Conservation (phyloP, 2,113 vertebrate species). For the Zosterops hypoxanthus region DNA sequence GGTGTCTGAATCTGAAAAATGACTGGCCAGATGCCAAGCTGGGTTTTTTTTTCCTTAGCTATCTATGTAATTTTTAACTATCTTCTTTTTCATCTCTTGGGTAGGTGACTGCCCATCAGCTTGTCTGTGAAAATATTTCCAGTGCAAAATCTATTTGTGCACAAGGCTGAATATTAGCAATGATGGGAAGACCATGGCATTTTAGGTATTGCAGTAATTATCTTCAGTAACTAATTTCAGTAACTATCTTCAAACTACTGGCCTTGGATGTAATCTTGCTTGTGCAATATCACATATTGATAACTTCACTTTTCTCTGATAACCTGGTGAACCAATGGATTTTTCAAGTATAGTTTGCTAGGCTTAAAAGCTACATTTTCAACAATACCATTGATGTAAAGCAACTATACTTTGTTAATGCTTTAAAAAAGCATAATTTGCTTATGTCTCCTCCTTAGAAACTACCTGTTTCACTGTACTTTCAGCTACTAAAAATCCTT, state of each 20-base stretch:
- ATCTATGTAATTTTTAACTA: background rate
- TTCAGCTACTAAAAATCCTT: background rate
- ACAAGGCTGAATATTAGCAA: background rate
- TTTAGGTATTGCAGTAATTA: background rate
- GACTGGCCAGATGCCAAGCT: background rate
- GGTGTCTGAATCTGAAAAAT: background rate
- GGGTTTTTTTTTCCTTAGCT: background rate
- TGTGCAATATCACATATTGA: background rate
- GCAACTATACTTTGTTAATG: background rate
- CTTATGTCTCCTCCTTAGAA: background rate
- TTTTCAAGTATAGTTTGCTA: background rate
- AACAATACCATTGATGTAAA: background rate
- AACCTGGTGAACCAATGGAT: background rate
- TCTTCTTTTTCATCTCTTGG: background rate
- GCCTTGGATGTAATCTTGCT: background rate
- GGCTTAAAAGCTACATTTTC: background rate
- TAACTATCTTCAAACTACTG: background rate
- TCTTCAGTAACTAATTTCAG: background rate
- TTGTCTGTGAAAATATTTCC: background rate
- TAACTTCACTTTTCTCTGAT: background rate
- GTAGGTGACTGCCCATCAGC: background rate
- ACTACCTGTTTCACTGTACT: background rate
- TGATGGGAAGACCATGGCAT: rapidly evolving
- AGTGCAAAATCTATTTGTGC: background rate
- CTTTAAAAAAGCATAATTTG: background rate